Conservation (phyloP, 2,888 invertebrate genomes). For the Ormyrus labotus region DNA sequence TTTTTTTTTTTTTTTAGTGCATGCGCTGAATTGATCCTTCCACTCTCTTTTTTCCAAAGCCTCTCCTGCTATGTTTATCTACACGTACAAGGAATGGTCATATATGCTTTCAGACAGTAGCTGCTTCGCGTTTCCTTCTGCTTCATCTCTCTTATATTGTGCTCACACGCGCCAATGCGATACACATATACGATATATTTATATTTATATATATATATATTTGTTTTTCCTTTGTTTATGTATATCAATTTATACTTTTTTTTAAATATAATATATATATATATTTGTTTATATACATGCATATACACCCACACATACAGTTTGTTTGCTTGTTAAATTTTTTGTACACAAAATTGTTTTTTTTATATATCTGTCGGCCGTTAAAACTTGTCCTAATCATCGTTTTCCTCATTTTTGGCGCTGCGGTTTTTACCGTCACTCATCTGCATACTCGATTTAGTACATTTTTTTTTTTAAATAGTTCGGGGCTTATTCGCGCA, state of each 20-base stretch:
- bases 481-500: constrained; percentile 21
- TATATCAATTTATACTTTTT: constrained; percentile 40
- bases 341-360: constrained; percentile 52
- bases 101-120: constrained; percentile 38
- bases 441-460: too few species aligned
- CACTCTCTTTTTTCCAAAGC: not conserved
- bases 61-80: not conserved
- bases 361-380: constrained; percentile 31
- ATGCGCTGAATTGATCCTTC: not conserved
- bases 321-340: constrained; percentile 50
- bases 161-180: constrained; percentile 39
- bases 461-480: not conserved
- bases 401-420: constrained; percentile 26
- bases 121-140: not conserved
- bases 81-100: not conserved
- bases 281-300: constrained; percentile 56
- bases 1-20: constrained; percentile 16
- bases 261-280: constrained; percentile 47
- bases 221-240: constrained; percentile 7
- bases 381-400: constrained; percentile 30
- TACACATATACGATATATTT: constrained; percentile 47
- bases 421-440: constrained; percentile 52
- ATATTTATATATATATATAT: constrained; percentile 2
- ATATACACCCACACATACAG: constrained; percentile 58
- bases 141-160: not conserved